These are phyloP conservation scores for Cryptocephalus moraei DNA, from an alignment of 2,888 invertebrate genomes.

Conservation along the genomic window DNA sequence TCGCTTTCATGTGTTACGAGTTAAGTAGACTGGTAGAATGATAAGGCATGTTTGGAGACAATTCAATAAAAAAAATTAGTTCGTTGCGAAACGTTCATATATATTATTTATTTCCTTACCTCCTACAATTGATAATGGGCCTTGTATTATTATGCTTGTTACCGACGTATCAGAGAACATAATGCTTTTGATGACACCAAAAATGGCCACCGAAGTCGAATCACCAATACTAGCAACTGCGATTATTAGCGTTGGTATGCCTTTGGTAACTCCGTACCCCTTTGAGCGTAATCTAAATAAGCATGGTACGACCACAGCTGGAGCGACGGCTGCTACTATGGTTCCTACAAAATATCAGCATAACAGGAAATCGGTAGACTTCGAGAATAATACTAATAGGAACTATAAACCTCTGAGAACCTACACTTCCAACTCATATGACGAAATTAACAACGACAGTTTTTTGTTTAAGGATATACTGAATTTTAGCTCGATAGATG, in stretches of 20 bases:
- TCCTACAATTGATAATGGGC: constrained; percentile 68
- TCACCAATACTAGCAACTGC: constrained; percentile 94
- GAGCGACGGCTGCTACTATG: constrained; percentile 85
- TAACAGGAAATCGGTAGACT: too few species aligned
- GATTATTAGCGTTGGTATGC: constrained; percentile 89
- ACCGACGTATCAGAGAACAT: constrained; percentile 71
- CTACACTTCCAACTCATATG: too few species aligned
- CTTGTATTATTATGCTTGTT: constrained; percentile 59
- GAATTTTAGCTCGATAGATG: too few species aligned
- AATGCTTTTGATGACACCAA: constrained; percentile 79
- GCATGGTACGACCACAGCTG: constrained; percentile 92
- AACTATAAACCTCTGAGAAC: too few species aligned
- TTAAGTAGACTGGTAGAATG: too few species aligned
- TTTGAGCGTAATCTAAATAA: constrained; percentile 74
- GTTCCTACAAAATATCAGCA: constrained; percentile 43
- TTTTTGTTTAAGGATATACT: too few species aligned
- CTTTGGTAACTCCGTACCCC: constrained; percentile 87
- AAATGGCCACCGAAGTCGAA: constrained; percentile 87
- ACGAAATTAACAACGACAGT: too few species aligned
- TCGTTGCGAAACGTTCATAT: neutral
- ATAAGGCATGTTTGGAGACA: too few species aligned
- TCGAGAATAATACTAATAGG: too few species aligned
- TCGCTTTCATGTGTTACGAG: too few species aligned
- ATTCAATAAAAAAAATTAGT: constrained; percentile 4
- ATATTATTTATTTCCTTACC: constrained; percentile 29